Base-by-base conservation (phyloP, 2,888 invertebrate genomes). In the Lasius fuliginosus region DNA sequence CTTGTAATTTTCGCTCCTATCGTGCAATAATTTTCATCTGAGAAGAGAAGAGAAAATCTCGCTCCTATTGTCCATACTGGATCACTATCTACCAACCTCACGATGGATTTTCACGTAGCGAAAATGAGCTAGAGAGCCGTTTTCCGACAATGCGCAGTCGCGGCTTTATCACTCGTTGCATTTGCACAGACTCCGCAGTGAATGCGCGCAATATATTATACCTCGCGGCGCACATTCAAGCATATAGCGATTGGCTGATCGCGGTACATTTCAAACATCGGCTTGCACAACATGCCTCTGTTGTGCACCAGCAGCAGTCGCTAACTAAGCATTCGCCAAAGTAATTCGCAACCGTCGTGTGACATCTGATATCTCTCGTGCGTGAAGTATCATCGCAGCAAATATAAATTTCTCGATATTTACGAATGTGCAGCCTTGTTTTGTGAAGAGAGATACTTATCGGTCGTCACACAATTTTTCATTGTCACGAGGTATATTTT, bases 71-170 rank as follows among this genome's bases (percentile, higher is more conserved):
- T 42, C 33, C 58, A 23, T 8, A 9, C 46, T 27, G 73, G 3
- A 65, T 76, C 36, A 49, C 49, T 42, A 18, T 60, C 65, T 23
- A 67, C 83, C 11, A 79, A 83, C 89, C 88, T 89, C 86, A 90
- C 30, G 88, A 23, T 42, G 64, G 71, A 15, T 88, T 84, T 83
- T 33, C 83, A 40, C 65, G 30, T 60, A 86, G 64, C 83, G 23
- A 85, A 77, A 42, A 75, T 60, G 82, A 53, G 65, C 36, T 18
- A 53, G 53, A 53, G 18, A 68, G n/a, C n/a, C 27, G 23, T 73
- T 82, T 85, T 82, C 77, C 79, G 40, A 23, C 9, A 85, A 46
- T 79, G 88, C 89, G 89, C 89, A 89, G 73, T 8, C 89, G 89
- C 90, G 65, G 64, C 68, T 83, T 74, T 85, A 77, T 86, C 79